Evolutionary conservation across 2,888 invertebrate species (phyloP), one percentile per base, ranked within the genome.

Genomic region (Chromoteleia sp.): DNA sequence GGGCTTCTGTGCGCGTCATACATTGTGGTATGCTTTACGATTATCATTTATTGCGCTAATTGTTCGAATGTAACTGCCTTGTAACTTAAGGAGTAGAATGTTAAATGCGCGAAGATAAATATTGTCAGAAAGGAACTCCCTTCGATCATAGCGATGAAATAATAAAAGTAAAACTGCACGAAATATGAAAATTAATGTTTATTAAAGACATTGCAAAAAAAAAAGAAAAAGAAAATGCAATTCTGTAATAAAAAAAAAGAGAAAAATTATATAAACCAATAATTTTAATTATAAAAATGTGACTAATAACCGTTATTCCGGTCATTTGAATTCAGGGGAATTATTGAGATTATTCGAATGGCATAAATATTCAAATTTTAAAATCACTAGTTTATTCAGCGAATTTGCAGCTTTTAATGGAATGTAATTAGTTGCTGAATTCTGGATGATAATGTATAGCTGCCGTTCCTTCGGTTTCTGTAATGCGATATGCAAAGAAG

Each of bases 341-440:
- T 41, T 41, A 41, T 41, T 41, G 14, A 43, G 43, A 43, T 43
- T 19, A 17, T 12, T 17, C 8, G 8, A 43, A 43, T 43, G 4
- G 3, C 30, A 52, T 30, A 30, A 52, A 52, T 30, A 52, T 12
- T 29, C 0, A 7, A n/a, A 21, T 36, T 56, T n/a, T n/a, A 21
- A 5, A 19, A 36, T 36, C 8, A 6, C 0, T n/a, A 17, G 25
- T 68, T 54, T 17, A 10, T 68, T 6, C 10, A 10, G 4, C 30
- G 29, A 56, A 74, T 65, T 63, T 21, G 75, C 39, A 67, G 19
- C 58, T 75, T 67, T 75, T 58, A 75, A 58, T 56, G 63, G 65
- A 75, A 75, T 67, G 58, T 67, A 58, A 67, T 75, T 75, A 74
- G 56, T 56, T 17, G 39, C 2, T 29, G 39, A 52, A 63, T 21